Percentiles rank a stretch among this genome's conserved stretches.
These are phyloP conservation scores for Neotoma lepida DNA, from an alignment of 2,113 vertebrate species.

Conservation along the genomic window DNA sequence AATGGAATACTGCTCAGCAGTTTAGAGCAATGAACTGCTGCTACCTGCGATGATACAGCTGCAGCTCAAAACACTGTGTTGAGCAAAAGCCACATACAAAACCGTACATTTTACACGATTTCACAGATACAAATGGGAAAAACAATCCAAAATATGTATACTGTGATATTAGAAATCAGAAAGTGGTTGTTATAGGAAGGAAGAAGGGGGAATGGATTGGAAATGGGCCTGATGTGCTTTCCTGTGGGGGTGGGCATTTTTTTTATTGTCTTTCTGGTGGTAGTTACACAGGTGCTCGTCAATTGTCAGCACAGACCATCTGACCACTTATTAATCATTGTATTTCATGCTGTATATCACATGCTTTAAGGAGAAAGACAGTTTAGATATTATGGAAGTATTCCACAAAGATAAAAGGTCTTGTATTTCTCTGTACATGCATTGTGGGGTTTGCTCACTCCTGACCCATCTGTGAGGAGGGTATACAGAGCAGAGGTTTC, in stretches of 20 bases:
- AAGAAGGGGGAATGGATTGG: not conserved
- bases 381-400: constrained; percentile 13
- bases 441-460: not conserved
- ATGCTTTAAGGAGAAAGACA: constrained; percentile 26
- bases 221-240: not conserved
- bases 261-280: not conserved
- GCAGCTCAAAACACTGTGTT: not conserved
- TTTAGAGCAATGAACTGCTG: not conserved
- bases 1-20: not conserved
- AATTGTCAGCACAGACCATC: not conserved
- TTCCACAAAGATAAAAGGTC: not conserved
- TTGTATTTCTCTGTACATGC: not conserved
- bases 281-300: not conserved
- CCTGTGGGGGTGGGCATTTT: not conserved
- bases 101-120: not conserved
- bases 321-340: not conserved
- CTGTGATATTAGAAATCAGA: constrained; percentile 13
- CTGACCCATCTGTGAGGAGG: not conserved
- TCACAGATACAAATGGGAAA: not conserved
- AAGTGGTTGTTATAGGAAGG: not conserved
- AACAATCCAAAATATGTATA: not conserved
- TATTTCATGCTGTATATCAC: not conserved
- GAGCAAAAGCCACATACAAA: not conserved
- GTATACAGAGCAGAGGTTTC: not conserved
- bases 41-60: not conserved